These are phyloP conservation scores for Prosapia bicincta DNA, from an alignment of 2,888 invertebrate species.

Conservation along the genomic window DNA sequence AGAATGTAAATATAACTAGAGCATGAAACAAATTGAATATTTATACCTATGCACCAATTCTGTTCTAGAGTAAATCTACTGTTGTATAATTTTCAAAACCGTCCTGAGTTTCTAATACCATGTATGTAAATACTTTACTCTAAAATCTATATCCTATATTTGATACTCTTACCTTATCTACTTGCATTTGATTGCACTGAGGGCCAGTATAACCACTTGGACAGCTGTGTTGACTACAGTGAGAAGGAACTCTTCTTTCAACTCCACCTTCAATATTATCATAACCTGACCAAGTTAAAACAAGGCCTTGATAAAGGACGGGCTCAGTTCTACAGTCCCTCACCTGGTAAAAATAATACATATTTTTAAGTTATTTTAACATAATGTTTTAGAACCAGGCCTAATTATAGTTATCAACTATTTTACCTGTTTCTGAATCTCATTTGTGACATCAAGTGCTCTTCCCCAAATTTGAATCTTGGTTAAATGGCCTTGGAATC, in stretches of 20 bases:
- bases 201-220: slow-evolving; percentile 81
- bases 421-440: slow-evolving; percentile 81
- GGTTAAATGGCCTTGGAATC: slow-evolving; percentile 94
- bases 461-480: slow-evolving; percentile 94
- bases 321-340: slow-evolving; percentile 90
- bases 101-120: too few relatives aligned
- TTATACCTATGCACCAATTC: too few relatives aligned
- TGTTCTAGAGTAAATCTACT: too few relatives aligned
- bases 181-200: slow-evolving; percentile 79
- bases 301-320: slow-evolving; percentile 78
- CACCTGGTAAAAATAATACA: slow-evolving; percentile 45
- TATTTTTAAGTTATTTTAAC: not conserved
- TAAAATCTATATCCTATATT: too few relatives aligned
- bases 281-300: slow-evolving; percentile 92
- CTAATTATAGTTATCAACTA: not conserved
- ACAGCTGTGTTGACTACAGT: slow-evolving; percentile 87
- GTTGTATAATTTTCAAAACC: too few relatives aligned
- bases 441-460: slow-evolving; percentile 85
- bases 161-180: slow-evolving; percentile 68
- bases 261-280: slow-evolving; percentile 86
- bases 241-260: slow-evolving; percentile 85
- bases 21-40: too few relatives aligned
- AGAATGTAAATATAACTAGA: too few relatives aligned
- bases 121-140: too few relatives aligned
- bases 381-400: not conserved